These are phyloP conservation scores for Solen grandis DNA, from an alignment of 1,140 invertebrate genomes.

Conservation along the genomic window DNA sequence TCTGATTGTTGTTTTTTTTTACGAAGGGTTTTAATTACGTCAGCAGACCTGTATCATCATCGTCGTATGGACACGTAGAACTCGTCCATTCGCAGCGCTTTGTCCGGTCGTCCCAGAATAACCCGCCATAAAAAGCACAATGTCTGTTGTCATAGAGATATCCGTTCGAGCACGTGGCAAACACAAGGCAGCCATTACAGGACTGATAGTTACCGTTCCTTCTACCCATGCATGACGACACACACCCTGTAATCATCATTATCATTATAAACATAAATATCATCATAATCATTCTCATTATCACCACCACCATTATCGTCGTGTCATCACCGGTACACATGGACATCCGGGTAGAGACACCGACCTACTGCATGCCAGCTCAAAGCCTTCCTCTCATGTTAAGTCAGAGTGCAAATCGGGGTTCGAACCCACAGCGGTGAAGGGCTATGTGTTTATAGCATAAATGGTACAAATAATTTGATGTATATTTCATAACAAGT, in stretches of 20 bases:
- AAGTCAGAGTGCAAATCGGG: no score
- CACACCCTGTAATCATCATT: constrained; percentile 5
- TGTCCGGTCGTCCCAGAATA: constrained; percentile 49
- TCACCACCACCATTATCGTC: no score
- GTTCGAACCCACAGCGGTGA: no score
- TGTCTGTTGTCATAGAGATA: constrained; percentile 34
- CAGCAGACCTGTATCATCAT: neutral
- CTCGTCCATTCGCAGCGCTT: constrained; percentile 48
- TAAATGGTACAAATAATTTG: no score
- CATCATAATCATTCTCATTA: no score
- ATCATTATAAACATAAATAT: no score
- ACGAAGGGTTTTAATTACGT: neutral
- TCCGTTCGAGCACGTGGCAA: constrained; percentile 54
- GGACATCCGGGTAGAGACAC: no score
- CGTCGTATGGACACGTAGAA: constrained; percentile 29
- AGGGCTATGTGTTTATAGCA: no score
- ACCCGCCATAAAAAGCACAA: constrained; percentile 34
- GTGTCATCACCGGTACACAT: no score
- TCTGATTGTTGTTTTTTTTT: neutral
- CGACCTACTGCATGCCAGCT: no score
- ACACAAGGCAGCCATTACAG: constrained; percentile 55
- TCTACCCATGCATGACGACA: constrained; percentile 86
- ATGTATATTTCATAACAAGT: no score
- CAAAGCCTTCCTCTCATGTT: no score
- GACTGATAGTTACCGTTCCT: constrained; percentile 69